Percentiles rank a stretch among this genome's conserved stretches.
phyloP scores from a whole-genome alignment of 2,113 vertebrate species.

The Chelonoidis abingdonii region DNA sequence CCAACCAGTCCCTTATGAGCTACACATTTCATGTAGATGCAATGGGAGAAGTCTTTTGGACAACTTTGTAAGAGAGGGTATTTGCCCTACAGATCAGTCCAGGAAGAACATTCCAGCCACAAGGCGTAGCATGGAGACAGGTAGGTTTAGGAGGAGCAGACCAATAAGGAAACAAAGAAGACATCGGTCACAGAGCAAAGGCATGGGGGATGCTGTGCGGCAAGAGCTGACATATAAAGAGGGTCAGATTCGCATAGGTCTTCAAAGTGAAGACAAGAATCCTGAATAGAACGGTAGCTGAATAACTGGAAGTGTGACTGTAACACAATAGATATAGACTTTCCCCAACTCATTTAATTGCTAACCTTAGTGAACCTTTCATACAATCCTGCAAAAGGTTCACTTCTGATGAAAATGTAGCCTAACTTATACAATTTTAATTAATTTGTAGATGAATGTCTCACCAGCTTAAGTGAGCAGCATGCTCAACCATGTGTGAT shows the following conservation, averaged over 20 bases:
- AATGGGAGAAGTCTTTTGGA: not conserved
- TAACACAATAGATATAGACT: not conserved
- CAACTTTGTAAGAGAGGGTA: not conserved
- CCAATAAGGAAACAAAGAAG: not conserved
- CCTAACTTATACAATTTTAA: not conserved
- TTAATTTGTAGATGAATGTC: not conserved
- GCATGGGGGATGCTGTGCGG: not conserved
- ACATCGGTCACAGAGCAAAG: not conserved
- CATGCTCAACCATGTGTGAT: not conserved
- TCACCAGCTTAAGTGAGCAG: not conserved
- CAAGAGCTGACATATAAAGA: not conserved
- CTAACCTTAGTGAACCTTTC: not conserved
- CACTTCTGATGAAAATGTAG: not conserved
- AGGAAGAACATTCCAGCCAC: not conserved
- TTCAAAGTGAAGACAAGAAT: not conserved
- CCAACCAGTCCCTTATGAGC: rapidly evolving
- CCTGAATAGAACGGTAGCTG: not conserved
- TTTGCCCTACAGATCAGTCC: not conserved
- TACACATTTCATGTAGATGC: not conserved
- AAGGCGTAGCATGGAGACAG: not conserved
- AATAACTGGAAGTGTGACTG: not conserved
- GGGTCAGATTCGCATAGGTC: not conserved
- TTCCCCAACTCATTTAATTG: not conserved
- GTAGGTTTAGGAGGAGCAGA: not conserved
- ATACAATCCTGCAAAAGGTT: not conserved